A percentile compares a stretch with the other conserved stretches of the same genome.
phyloP scores from a whole-genome alignment of 2,888 invertebrate genomes.

The Brachypterus glaber region DNA sequence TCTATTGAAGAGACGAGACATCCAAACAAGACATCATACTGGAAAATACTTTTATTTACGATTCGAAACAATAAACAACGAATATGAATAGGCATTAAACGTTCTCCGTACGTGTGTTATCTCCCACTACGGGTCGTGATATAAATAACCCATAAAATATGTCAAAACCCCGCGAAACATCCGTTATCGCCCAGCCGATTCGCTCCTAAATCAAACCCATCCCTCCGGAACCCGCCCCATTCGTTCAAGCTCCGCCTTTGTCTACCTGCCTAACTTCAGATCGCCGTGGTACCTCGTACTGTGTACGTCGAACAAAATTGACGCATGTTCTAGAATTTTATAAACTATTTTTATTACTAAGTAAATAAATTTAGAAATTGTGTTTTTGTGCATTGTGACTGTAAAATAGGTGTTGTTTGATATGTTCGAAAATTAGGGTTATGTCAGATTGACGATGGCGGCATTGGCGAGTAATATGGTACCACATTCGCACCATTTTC shows the following conservation, averaged over 20 bases:
- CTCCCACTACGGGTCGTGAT: constrained; percentile 28
- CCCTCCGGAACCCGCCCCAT: constrained; percentile 24
- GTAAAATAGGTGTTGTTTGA: too few species aligned
- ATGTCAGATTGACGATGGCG: constrained; percentile 25
- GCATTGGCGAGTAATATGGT: constrained; percentile 29
- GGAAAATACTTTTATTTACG: constrained; percentile 27
- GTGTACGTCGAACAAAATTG: constrained; percentile 32
- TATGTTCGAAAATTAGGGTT: not conserved
- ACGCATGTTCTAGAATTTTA: too few species aligned
- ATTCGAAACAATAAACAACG: constrained; percentile 31
- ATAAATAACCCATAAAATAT: constrained; percentile 38
- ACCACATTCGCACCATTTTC: constrained; percentile 26
- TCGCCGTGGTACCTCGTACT: constrained; percentile 33
- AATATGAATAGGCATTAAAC: constrained; percentile 26
- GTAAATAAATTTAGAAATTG: too few species aligned
- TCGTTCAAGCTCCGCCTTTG: constrained; percentile 33
- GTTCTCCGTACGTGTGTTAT: constrained; percentile 22
- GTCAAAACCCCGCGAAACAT: constrained; percentile 31
- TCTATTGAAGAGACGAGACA: constrained; percentile 13
- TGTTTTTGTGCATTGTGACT: constrained; percentile 6
- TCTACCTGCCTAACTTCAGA: constrained; percentile 31
- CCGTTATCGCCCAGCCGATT: constrained; percentile 28
- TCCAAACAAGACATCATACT: constrained; percentile 36
- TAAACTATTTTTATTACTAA: constrained; percentile 11
- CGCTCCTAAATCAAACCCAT: constrained; percentile 24